Conservation (phyloP, 2,797 vertebrate genomes). For the Brachyalestes nurse region DNA sequence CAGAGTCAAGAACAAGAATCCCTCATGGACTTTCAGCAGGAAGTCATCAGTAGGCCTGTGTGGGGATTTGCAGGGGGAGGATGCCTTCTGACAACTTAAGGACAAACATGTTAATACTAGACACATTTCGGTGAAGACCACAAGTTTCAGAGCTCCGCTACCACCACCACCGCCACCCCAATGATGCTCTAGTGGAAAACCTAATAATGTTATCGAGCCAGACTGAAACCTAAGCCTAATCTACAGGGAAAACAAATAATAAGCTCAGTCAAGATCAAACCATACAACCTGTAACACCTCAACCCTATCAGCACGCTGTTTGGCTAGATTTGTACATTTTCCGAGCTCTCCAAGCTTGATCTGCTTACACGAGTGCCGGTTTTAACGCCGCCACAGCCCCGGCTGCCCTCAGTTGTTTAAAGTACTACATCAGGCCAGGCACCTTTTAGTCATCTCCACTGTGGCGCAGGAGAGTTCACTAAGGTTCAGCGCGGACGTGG, state of each 20-base stretch:
- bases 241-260: not conserved
- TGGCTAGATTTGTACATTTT: slow-evolving; percentile 28
- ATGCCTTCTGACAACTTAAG: slow-evolving; percentile 38
- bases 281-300: not conserved
- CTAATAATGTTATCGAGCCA: not conserved
- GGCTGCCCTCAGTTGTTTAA: slow-evolving; percentile 71
- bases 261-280: not conserved
- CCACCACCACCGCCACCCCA: not conserved
- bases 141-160: slow-evolving; percentile 12
- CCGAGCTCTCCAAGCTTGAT: slow-evolving; percentile 28
- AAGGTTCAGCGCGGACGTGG: slow-evolving; percentile 60
- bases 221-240: not conserved
- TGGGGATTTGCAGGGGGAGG: slow-evolving; percentile 25
- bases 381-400: slow-evolving; percentile 63
- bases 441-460: slow-evolving; percentile 65
- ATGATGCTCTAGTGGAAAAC: not conserved
- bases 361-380: slow-evolving; percentile 58
- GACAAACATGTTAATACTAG: slow-evolving; percentile 37
- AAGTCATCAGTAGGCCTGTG: slow-evolving; percentile 70
- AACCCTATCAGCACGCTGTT: slow-evolving; percentile 22
- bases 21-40: slow-evolving; percentile 73
- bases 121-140: slow-evolving; percentile 28
- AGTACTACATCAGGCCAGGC: slow-evolving; percentile 70
- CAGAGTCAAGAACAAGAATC: slow-evolving; percentile 80
- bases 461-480: slow-evolving; percentile 48